Base-by-base conservation (phyloP, 1,140 invertebrate species). In the Pogonomyrmex californicus region DNA sequence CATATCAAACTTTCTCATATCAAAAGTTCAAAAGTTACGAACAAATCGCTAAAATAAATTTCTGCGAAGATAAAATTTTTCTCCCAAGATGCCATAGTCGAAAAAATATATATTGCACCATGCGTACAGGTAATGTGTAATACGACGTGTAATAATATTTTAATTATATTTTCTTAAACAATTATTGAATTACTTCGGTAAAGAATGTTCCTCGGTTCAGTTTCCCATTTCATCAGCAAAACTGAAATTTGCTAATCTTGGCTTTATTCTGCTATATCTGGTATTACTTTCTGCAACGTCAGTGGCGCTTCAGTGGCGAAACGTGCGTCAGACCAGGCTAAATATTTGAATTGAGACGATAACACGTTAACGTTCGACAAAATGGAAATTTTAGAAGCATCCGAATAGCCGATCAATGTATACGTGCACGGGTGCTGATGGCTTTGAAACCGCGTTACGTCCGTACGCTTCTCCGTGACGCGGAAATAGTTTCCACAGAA, bases 381-480 rank as follows among this genome's bases (percentile, higher is more conserved):
- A 65, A 68, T 65, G 60, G 44, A 49, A 49, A 79, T 73, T 71
- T 60, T 44, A 47, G 33, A 58, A 73, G 41, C 41, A 47, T 3
- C 49, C 49, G 49, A 47, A 54, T 60, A 54, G 17, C 58, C 51
- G 66, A 81, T 70, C 78, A 7, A 60, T 56, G 41, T 10, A 51
- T 60, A 36, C 23, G 33, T 44, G 38, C 23, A n/a, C 5, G 54
- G 36, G 41, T 47, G 47, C n/a, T 2, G 54, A 30, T 75, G 23
- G 51, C 66, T 82, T 73, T 73, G 54, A 82, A 83, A 83, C n/a
- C 79, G 41, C 41, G 58, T 83, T 83, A 75, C 10, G 60, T 23
- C n/a, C 76, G 41, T 78, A 65, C 10, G 49, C 41, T 60, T 47
- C 54, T 83, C 17, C 14, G 17, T 47, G 66, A 82, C 51, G 66